Percentiles rank a stretch among this genome's conserved stretches.
Conservation (phyloP, 2,797 vertebrate genomes). For the Hyperoplus lanceolatus region DNA sequence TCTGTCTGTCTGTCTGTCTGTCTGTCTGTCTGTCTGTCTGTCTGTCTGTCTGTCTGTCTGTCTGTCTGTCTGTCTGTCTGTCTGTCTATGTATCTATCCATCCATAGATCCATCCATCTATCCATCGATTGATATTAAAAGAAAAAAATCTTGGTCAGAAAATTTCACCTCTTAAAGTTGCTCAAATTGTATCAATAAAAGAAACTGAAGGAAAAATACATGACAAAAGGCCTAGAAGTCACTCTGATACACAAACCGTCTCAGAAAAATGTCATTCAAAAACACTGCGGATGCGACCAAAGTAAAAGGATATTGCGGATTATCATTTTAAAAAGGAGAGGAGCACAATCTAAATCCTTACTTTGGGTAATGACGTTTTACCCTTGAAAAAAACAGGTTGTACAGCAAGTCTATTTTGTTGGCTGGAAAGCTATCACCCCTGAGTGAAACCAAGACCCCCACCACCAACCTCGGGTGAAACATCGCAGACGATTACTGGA, state of each 20-base stretch:
- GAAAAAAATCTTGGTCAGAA: neutral
- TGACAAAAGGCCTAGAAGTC: neutral
- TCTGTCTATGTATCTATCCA: no score
- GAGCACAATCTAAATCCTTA: slow-evolving; percentile 49
- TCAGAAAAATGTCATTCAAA: slow-evolving; percentile 32
- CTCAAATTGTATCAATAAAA: neutral
- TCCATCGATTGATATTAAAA: slow-evolving; percentile 2
- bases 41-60: no score
- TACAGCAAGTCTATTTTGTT: slow-evolving; percentile 8
- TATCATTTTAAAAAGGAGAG: slow-evolving; percentile 44
- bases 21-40: neutral
- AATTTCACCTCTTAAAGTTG: neutral
- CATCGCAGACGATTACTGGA: slow-evolving; percentile 13
- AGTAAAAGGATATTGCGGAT: slow-evolving; percentile 68
- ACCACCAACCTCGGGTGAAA: neutral
- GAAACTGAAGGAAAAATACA: neutral
- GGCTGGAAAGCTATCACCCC: slow-evolving; percentile 22
- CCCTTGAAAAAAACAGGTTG: neutral
- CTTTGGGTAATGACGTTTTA: slow-evolving; percentile 36
- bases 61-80: no score
- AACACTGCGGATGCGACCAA: slow-evolving; percentile 48
- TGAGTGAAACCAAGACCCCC: neutral
- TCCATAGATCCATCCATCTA: no score
- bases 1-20: neutral
- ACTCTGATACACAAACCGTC: slow-evolving; percentile 4